phyloP scores from a whole-genome alignment of 2,797 vertebrate genomes.

The Calcarius lapponicus region DNA sequence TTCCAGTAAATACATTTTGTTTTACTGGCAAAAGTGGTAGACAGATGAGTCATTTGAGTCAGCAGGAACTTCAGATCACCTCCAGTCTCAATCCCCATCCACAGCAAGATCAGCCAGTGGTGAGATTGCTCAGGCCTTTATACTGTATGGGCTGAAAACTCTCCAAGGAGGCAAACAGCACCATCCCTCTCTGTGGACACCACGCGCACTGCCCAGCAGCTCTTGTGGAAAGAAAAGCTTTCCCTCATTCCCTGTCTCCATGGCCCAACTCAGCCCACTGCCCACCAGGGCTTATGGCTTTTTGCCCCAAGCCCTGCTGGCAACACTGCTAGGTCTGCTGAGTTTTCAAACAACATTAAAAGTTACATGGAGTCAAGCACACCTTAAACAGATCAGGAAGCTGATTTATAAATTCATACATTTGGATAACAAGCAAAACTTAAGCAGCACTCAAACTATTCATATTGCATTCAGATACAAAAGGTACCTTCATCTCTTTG shows the following conservation, averaged over 20 bases:
- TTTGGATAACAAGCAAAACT: background rate
- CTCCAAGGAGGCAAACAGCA: fast-evolving
- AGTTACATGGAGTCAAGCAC: background rate
- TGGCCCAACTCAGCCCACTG: background rate
- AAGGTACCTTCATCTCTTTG: background rate
- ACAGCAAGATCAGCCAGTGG: fast-evolving
- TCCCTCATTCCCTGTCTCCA: background rate
- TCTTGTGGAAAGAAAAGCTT: fast-evolving
- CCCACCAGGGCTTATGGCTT: background rate
- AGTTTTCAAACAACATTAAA: background rate
- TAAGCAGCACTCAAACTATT: background rate
- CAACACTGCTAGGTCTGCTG: fast-evolving
- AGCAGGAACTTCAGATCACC: background rate
- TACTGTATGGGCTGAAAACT: background rate
- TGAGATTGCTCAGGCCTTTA: background rate
- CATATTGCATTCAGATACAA: fast-evolving
- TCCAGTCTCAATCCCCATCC: background rate
- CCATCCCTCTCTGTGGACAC: fast-evolving
- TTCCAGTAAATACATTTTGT: background rate
- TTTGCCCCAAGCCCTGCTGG: too few relatives aligned
- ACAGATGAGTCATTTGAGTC: background rate
- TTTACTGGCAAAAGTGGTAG: background rate
- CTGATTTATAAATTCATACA: background rate
- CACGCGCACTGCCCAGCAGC: fast-evolving
- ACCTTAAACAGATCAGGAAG: background rate